Conservation (phyloP, 2,113 vertebrate genomes). For the Tauraco erythrolophus region DNA sequence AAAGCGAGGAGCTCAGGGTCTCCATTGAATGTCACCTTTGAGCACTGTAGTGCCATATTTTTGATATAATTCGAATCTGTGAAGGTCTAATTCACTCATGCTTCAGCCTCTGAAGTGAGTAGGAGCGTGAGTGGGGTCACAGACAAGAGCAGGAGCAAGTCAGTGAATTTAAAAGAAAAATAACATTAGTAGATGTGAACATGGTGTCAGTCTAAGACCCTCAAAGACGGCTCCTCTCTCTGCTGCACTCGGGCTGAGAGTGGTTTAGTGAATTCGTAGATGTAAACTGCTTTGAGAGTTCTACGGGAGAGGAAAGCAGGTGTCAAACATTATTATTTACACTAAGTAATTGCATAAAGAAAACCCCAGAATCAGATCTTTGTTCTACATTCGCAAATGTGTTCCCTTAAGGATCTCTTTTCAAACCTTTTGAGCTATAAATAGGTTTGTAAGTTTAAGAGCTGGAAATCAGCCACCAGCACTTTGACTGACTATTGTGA, state of each 20-base stretch:
- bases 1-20: neutral
- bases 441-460: slow-evolving; percentile 26
- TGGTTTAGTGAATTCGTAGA: neutral
- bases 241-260: neutral
- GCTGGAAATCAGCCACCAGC: slow-evolving; percentile 25
- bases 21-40: neutral
- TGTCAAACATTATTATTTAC: slow-evolving; percentile 50
- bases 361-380: slow-evolving; percentile 14
- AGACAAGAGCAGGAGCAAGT: neutral
- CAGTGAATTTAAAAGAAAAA: slow-evolving; percentile 14
- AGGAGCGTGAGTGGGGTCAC: neutral
- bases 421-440: neutral
- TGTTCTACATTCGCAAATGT: slow-evolving; percentile 1
- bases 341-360: neutral
- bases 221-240: neutral
- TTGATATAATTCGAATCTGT: slow-evolving; percentile 48
- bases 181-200: neutral
- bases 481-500: neutral
- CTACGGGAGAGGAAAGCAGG: slow-evolving; percentile 1
- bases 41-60: neutral
- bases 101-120: neutral
- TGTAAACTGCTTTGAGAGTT: neutral
- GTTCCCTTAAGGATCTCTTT: slow-evolving; percentile 3
- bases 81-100: slow-evolving; percentile 54
- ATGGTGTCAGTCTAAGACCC: neutral